Conservation (phyloP, 1,140 invertebrate genomes). For the Drosophila auraria region DNA sequence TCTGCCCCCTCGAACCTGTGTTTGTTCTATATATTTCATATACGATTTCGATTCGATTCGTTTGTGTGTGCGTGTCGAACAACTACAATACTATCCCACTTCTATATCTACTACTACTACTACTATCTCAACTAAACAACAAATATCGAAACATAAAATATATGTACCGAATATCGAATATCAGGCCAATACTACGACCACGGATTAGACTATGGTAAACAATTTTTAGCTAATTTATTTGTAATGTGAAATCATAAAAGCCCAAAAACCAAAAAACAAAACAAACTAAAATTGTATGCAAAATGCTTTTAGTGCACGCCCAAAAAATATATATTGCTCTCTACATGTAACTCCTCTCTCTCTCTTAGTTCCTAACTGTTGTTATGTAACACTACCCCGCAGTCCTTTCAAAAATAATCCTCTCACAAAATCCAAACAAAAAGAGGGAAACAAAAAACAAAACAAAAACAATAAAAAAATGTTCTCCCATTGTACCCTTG, state of each 20-base stretch:
- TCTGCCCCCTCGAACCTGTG: conserved; percentile 35
- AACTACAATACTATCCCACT: conserved; percentile 38
- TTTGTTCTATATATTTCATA: conserved; percentile 53
- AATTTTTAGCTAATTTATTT: conserved; percentile 83
- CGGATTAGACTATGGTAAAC: conserved; percentile 96
- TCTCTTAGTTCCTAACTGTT: conserved; percentile 31
- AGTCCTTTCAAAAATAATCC: conserved; percentile 27
- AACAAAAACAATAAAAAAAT: conserved; percentile 16
- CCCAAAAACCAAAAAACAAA: conserved; percentile 23
- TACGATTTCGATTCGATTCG: conserved; percentile 51
- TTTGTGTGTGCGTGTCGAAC: conserved; percentile 65
- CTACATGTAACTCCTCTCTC: neutral
- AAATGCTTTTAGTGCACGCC: conserved; percentile 67
- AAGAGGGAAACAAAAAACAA: conserved; percentile 17
- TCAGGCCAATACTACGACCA: conserved; percentile 93
- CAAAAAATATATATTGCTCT: conserved; percentile 2
- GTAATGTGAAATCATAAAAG: conserved; percentile 61
- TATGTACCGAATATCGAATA: conserved; percentile 47
- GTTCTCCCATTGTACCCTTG: conserved; percentile 34
- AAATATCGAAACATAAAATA: conserved; percentile 18
- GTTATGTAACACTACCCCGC: conserved; percentile 43
- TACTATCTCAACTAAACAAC: conserved; percentile 53
- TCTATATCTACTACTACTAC: conserved; percentile 56
- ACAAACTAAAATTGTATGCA: conserved; percentile 18
- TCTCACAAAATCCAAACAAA: conserved; percentile 23